Base-by-base conservation (phyloP, 2,113 vertebrate species). In the Microcebus ravelobensis region DNA sequence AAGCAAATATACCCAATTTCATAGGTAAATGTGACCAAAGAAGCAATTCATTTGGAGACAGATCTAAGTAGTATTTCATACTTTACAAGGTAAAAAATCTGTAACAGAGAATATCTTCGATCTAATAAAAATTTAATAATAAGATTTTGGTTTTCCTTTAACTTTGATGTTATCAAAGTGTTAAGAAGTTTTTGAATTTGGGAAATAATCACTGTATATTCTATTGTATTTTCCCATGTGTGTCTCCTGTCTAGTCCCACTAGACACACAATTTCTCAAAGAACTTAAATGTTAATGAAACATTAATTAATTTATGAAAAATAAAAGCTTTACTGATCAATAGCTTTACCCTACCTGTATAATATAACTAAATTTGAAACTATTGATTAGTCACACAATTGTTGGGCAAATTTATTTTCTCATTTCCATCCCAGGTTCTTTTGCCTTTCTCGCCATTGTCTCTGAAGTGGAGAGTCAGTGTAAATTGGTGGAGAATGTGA, bases 1-100 rank as follows among this genome's bases (percentile, higher is more conserved):
- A 93, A 96, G 88, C 92, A 97, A 98, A 91, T 17, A 86, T 29
- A 87, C 5, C 14, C 15, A 48, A 52, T 79, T 91, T 57, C 63
- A 89, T 50, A 29, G 74, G 73, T 59, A 76, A 52, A 52, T 86
- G n/a, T 83, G 52, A 90, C 17, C n/a, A 96, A 96, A 81, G 45
- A 63, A 94, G 12, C 14, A 39, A 57, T 89, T 94, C 25, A 87
- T 74, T 57, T 95, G 34, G 65, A 96, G 12, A 74, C 0, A 96
- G 10, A 74, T 0, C 3, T 21, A 84, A 15, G 15, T 23, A 45
- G 55, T 42, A 90, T 81, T 95, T 77, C 9, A 65, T 36, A 87
- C 29, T 67, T 68, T 67, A 52, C 39, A n/a, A 85, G 31, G 21
- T 94, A 23, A 18, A 76, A 68, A 50, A 57, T 80, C 34, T 76